phyloP scores from a whole-genome alignment of 2,797 vertebrate species.

The Sphenodon punctatus region DNA sequence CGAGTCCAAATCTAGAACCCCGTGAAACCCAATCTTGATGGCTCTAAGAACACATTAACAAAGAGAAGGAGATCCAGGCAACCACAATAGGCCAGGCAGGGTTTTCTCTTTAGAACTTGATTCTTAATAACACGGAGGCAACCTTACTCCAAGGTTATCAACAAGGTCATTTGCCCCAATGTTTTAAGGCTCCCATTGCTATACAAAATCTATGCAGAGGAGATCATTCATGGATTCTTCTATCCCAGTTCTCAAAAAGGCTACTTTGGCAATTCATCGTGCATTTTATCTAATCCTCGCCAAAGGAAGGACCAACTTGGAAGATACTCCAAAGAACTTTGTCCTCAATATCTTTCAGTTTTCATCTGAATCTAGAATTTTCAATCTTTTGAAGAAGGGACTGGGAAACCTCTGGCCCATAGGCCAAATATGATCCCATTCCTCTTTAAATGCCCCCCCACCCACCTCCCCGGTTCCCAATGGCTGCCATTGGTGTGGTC shows the following conservation, averaged over 20 bases:
- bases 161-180: background rate
- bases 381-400: background rate
- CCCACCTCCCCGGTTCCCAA: too few relatives aligned
- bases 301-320: background rate
- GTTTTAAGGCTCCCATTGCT: background rate
- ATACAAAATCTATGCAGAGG: rapidly evolving
- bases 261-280: rapidly evolving
- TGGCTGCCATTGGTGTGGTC: too few relatives aligned
- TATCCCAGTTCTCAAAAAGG: background rate
- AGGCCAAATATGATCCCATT: too few relatives aligned
- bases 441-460: too few relatives aligned
- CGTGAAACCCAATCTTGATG: background rate
- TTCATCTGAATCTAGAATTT: background rate
- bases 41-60: background rate
- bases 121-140: background rate
- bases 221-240: background rate
- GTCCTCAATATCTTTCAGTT: background rate
- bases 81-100: background rate
- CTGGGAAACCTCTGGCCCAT: too few relatives aligned
- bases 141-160: background rate
- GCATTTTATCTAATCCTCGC: background rate
- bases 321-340: background rate
- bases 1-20: conserved; percentile 16
- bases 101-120: background rate
- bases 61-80: background rate